Evolutionary conservation across 2,113 vertebrate genomes (phyloP), one percentile per base, ranked within the genome.

Genomic region (Limanda limanda): DNA sequence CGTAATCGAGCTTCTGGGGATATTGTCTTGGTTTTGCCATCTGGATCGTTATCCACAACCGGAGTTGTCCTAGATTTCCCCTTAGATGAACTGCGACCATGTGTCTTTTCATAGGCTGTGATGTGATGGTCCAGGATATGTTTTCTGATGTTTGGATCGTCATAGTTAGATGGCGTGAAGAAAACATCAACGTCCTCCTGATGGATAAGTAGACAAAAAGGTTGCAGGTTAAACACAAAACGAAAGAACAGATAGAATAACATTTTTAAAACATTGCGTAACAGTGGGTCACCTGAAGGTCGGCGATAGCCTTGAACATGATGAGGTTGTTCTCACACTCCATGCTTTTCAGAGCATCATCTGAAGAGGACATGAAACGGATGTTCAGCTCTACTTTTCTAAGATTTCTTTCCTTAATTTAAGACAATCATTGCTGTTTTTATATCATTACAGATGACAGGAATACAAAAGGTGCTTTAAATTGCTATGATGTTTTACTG

Each of bases 171-270:
- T 0, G 93, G 94, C 0, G 96, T 94, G 86, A 98, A 93, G 74
- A 97, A 98, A 87, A 96, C 92, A 70, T 93, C 95, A 83, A 98
- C 99, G 86, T 96, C 93, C 82, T 96, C 96, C 98, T 99, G 86
- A 54, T 99, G 85, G 54, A 69, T 2, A 40, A 69, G 47, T 1
- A 76, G 10, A 64, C 2, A 42, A 24, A 65, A 20, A 45, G 11
- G 1, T 15, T 7, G 35, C 5, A 37, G 24, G 13, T 74, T 37
- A 57, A 85, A 48, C 60, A 58, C 1, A 2, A 31, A n/a, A 37
- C 40, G 2, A 62, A 18, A 20, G 7, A 64, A 48, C 0, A 35
- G 2, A 27, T 18, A 3, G 1, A 57, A 40, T 23, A 61, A 51
- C 2, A 15, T 37, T 3, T 56, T 20, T 7, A 79, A 62, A 69